These are phyloP conservation scores for Cerceris ruficornis DNA, from an alignment of 2,888 invertebrate species.

Conservation along the genomic window DNA sequence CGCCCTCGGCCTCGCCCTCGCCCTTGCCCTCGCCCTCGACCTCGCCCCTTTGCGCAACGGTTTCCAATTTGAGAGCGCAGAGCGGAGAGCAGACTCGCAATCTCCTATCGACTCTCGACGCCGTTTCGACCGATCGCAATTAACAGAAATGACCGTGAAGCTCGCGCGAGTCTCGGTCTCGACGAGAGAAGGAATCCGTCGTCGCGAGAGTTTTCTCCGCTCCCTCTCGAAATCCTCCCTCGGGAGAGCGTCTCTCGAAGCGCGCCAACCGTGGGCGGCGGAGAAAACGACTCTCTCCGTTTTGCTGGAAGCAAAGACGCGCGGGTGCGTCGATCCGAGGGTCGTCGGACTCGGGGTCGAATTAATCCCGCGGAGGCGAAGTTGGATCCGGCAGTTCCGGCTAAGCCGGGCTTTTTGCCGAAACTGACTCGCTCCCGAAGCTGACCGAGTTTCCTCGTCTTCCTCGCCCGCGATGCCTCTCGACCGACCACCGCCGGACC, in stretches of 20 bases:
- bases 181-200: too few relatives aligned
- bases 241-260: conserved; percentile 22
- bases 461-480: too few relatives aligned
- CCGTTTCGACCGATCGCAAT: conserved; percentile 48
- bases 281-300: background rate
- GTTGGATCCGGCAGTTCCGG: conserved; percentile 63
- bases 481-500: too few relatives aligned
- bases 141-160: conserved; percentile 52
- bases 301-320: too few relatives aligned
- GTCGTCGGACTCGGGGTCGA: conserved; percentile 66
- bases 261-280: conserved; percentile 13
- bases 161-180: background rate
- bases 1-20: conserved; percentile 32
- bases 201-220: too few relatives aligned
- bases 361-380: conserved; percentile 73
- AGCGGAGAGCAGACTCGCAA: too few relatives aligned
- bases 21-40: background rate
- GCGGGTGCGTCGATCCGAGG: background rate
- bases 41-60: too few relatives aligned
- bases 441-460: too few relatives aligned
- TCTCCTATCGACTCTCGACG: conserved; percentile 31
- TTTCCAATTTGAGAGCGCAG: background rate
- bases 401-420: conserved; percentile 68
- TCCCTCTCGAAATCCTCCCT: background rate
- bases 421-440: conserved; percentile 49